phyloP scores from a whole-genome alignment of 2,113 vertebrate genomes.

The Bubo blakistoni region DNA sequence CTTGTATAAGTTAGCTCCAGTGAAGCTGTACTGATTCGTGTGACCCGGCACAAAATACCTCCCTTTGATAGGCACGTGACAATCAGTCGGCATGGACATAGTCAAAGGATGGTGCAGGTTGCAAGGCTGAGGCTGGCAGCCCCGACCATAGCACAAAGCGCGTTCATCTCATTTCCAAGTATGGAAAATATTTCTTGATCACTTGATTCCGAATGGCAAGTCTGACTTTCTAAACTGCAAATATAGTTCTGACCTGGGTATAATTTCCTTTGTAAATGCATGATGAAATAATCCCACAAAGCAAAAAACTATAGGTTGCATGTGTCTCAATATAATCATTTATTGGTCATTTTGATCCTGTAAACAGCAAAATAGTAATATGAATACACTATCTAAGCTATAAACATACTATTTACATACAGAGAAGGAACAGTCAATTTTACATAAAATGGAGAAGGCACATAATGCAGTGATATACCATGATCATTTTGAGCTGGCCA shows the following conservation, averaged over 20 bases:
- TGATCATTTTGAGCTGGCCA: neutral
- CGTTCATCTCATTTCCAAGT: neutral
- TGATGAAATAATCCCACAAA: neutral
- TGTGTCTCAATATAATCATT: neutral
- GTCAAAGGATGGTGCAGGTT: neutral
- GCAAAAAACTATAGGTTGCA: neutral
- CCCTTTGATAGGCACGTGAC: neutral
- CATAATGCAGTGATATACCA: neutral
- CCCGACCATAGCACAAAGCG: neutral
- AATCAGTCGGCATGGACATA: fast-evolving
- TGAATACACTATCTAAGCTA: neutral
- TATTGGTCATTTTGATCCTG: slow-evolving; percentile 18
- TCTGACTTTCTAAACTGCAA: neutral
- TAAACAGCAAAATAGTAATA: neutral
- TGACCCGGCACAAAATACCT: neutral
- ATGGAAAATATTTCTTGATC: neutral
- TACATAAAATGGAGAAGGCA: neutral
- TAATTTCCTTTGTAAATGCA: neutral
- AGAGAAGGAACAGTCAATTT: neutral
- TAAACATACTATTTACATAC: neutral
- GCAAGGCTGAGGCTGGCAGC: neutral
- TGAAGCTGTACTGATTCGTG: neutral
- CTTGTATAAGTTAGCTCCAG: neutral
- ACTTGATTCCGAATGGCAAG: neutral
- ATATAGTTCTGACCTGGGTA: neutral